Base-by-base conservation (phyloP, 1,140 invertebrate species). In the Papilio dardanus region DNA sequence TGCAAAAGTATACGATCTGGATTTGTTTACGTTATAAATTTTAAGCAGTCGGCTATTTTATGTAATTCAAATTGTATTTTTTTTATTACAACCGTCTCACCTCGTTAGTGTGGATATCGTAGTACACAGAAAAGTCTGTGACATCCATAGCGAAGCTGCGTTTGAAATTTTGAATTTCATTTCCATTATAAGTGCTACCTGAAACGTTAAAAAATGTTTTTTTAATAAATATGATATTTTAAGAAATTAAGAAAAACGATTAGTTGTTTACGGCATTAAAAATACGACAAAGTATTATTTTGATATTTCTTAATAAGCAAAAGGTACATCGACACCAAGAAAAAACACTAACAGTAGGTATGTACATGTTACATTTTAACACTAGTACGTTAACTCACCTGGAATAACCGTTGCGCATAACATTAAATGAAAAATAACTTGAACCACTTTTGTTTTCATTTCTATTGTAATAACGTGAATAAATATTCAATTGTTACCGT, bases 41-140 rank as follows among this genome's bases (percentile, higher is more conserved):
- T n/a, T n/a, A n/a, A n/a, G n/a, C n/a, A n/a, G n/a, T n/a, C 40
- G 3, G 16, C 4, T 46, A 19, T 46, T 46, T 46, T 46, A 19
- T 46, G n/a, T 46, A 46, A 5, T 46, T 19, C 16, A 46, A 46
- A 42, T 33, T 33, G 6, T 46, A 19, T 46, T 46, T 6, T 7
- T 46, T 5, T n/a, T 42, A 74, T 58, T 50, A 35, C 21, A 46
- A 40, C 3, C 8, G 71, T 58, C 74, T 86, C 85, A 94, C 93
- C 79, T 92, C 77, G 75, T 94, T 93, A 28, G 89, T 89, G 30
- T 90, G 79, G 24, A 92, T 33, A 77, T 92, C 89, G 46, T 94
- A 94, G 77, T 92, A 94, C 37, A 94, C 80, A 5, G 92, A 93
- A 75, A 94, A 88, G 65, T 94, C 92, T 1, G 91, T 76, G 0